Evolutionary conservation across 2,113 vertebrate genomes (phyloP).

Genomic region (Poeciliopsis retropinna): DNA sequence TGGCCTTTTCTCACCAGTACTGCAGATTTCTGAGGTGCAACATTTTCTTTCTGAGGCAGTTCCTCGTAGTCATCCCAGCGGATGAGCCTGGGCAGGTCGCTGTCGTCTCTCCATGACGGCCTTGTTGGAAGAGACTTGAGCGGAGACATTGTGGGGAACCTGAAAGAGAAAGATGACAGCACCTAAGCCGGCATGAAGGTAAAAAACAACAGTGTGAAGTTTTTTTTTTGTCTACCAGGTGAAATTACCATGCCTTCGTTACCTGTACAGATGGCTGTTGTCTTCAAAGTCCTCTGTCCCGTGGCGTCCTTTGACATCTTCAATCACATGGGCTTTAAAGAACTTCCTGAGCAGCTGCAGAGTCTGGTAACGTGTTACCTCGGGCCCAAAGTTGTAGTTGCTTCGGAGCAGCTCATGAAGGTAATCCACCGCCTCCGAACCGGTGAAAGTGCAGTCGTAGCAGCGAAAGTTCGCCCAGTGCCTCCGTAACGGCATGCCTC

Average conservation of each 20-base stretch:
- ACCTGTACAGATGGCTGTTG: conserved; percentile 67
- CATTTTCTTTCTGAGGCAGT: conserved; percentile 66
- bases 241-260: background rate
- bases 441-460: conserved; percentile 67
- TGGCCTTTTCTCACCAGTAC: conserved; percentile 55
- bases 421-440: conserved; percentile 68
- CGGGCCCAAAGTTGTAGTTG: conserved; percentile 73
- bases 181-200: background rate
- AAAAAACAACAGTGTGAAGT: background rate
- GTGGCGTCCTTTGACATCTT: conserved; percentile 70
- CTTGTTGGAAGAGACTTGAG: conserved; percentile 68
- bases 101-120: conserved; percentile 49
- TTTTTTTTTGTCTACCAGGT: background rate
- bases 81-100: conserved; percentile 73
- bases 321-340: conserved; percentile 70
- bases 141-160: conserved; percentile 68
- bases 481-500: conserved; percentile 63
- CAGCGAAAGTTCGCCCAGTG: conserved; percentile 73
- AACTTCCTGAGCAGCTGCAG: conserved; percentile 73
- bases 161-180: conserved; percentile 25
- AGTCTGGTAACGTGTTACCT: conserved; percentile 72
- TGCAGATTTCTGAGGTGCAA: conserved; percentile 52
- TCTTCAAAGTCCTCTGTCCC: conserved; percentile 74
- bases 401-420: conserved; percentile 62
- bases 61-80: conserved; percentile 78